Evolutionary conservation across 2,888 invertebrate genomes (phyloP).

Genomic region (Gastrophysa polygoni): DNA sequence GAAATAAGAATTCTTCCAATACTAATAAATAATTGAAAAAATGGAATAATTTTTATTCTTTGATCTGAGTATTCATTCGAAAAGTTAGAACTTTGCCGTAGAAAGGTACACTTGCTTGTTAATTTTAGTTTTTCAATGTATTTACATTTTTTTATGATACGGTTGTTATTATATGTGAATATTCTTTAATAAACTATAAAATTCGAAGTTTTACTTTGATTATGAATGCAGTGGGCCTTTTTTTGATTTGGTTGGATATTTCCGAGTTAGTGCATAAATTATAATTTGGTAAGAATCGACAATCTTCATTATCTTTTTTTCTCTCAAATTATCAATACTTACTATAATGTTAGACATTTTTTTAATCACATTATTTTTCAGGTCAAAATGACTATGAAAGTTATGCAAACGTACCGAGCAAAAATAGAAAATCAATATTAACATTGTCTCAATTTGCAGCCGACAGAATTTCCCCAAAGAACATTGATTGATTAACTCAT

Average conservation of each 20-base stretch:
- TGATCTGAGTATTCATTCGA: neutral
- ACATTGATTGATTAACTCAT: constrained; percentile 21
- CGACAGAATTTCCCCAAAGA: constrained; percentile 41
- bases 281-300: constrained; percentile 8
- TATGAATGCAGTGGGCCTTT: constrained; percentile 4
- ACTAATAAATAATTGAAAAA: constrained; percentile 7
- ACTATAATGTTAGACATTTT: constrained; percentile 7
- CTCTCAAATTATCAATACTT: neutral
- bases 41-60: neutral
- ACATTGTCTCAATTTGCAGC: constrained; percentile 40
- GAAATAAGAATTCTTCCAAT: constrained; percentile 10
- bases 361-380: constrained; percentile 32
- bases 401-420: constrained; percentile 29
- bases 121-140: neutral
- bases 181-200: constrained; percentile 34
- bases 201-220: constrained; percentile 20
- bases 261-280: neutral
- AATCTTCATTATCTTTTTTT: neutral
- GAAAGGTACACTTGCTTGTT: constrained; percentile 7
- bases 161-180: constrained; percentile 38
- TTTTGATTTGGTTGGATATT: constrained; percentile 13
- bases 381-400: constrained; percentile 35
- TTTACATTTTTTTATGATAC: constrained; percentile 30
- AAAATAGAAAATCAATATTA: constrained; percentile 37
- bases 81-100: neutral